Evolutionary conservation across 64 coral and sea anemone genomes (phyloP), one percentile per base, ranked within the genome.

Genomic region (Montipora cactus): DNA sequence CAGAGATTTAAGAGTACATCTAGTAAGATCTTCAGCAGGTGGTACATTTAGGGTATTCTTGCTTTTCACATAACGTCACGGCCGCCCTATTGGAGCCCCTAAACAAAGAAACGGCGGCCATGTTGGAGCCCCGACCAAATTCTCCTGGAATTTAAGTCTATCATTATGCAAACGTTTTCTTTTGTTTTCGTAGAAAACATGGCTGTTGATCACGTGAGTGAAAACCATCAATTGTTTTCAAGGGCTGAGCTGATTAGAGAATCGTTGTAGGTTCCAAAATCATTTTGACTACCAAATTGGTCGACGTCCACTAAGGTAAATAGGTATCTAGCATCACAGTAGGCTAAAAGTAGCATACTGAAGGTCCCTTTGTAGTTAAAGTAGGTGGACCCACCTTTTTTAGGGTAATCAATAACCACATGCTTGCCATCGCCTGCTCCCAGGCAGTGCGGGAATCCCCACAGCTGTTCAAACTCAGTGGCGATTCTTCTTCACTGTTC

Each of bases 371-470:
- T 64, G 59, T 64, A 64, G 59, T 64, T 64, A 64, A 64, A 64
- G 59, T 64, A 64, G 16, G 59, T 64, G 59, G 59, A 64, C 16
- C 59, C 59, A 3, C 59, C 59, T 64, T 64, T 64, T 16, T 64
- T 64, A 64, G 59, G 74, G 74, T 4, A 76, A 45, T 76, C 44
- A 45, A 76, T 76, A 76, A 76, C 74, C n/a, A 76, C 74, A 76
- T 76, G 74, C 44, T 76, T 76, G 44, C 74, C 74, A 76, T 45
- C 44, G 74, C 74, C 74, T 45, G 44, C 44, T 20, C 74, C 74
- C 19, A 76, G 74, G 74, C 74, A 76, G 74, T 76, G 74, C 19
- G 74, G 3, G 74, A 76, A 76, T 23, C n/a, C 74, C 74, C 74
- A 76, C n/a, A 76, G 44, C 44, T 20, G 19, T 76, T 76, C 74